These are phyloP conservation scores for Molossus molossus DNA, from an alignment of 2,797 vertebrate species.

Conservation along the genomic window DNA sequence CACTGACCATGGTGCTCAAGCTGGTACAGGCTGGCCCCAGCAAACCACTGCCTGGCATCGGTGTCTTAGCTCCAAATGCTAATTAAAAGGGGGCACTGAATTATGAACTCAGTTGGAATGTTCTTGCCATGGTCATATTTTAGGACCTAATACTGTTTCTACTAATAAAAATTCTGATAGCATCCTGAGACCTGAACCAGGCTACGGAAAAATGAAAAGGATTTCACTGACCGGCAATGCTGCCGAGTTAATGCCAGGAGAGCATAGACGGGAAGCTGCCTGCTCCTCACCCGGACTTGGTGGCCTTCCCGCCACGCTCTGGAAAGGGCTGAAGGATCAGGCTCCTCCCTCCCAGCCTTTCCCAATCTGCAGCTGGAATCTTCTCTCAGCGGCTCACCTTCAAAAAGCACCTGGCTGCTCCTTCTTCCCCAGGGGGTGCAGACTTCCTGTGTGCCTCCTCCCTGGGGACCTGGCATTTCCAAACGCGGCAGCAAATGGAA, in stretches of 20 bases:
- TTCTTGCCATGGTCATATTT: slow-evolving; percentile 5
- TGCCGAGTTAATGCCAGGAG: slow-evolving; percentile 54
- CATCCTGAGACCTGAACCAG: not conserved
- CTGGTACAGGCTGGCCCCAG: not conserved
- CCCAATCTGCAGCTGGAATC: not conserved
- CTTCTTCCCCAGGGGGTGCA: not conserved
- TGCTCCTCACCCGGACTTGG: not conserved
- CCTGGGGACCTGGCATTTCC: not conserved
- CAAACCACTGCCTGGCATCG: fast-evolving
- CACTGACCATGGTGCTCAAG: fast-evolving
- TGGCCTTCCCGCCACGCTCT: fast-evolving
- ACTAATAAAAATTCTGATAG: slow-evolving; percentile 1
- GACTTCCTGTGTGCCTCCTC: not conserved
- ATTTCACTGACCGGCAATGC: slow-evolving; percentile 64
- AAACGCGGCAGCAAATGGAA: not conserved
- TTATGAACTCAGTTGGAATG: not conserved
- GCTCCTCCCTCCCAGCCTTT: not conserved
- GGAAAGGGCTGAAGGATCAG: not conserved
- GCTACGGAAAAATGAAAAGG: not conserved
- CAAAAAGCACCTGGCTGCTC: not conserved
- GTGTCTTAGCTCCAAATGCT: not conserved
- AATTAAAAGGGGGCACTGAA: not conserved
- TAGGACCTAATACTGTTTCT: not conserved
- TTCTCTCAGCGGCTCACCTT: not conserved
- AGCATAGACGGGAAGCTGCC: slow-evolving; percentile 39